Percentiles rank a stretch among this genome's conserved stretches.
Evolutionary conservation across 64 coral and sea anemone genomes (phyloP).

Genomic region (Anthopleura sola): DNA sequence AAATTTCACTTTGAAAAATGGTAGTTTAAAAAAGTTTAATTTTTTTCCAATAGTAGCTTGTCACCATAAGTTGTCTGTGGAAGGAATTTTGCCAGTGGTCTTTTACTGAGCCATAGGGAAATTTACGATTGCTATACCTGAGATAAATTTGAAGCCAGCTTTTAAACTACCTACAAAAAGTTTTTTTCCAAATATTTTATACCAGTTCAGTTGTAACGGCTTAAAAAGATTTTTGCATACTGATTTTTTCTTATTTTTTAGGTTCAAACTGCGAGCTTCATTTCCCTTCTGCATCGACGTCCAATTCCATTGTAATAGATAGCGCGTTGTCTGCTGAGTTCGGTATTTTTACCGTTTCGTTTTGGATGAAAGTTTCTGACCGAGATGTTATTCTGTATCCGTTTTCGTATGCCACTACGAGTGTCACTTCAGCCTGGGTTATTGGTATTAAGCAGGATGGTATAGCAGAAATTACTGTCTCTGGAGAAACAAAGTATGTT

Average conservation of each 20-base stretch:
- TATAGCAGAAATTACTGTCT: neutral
- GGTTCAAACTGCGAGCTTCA: neutral
- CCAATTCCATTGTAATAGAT: neutral
- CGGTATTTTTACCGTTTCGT: neutral
- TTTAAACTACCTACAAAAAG: no score
- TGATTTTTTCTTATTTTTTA: no score
- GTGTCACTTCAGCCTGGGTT: neutral
- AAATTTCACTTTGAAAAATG: no score
- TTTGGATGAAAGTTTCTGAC: neutral
- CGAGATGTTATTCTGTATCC: neutral
- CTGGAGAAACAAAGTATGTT: neutral
- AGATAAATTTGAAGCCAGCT: no score
- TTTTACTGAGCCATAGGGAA: no score
- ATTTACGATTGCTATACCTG: no score
- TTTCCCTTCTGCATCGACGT: neutral
- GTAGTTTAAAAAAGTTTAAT: neutral
- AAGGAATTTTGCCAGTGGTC: no score
- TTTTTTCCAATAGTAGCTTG: no score
- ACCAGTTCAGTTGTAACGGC: no score
- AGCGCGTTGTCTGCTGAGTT: neutral
- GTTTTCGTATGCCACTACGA: neutral
- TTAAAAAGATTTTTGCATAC: no score
- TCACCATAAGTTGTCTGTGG: no score
- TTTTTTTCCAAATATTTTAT: no score
- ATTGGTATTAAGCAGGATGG: constrained; percentile 4